These are phyloP conservation scores for Megalops atlanticus DNA, from an alignment of 2,113 vertebrate genomes.

Conservation along the genomic window DNA sequence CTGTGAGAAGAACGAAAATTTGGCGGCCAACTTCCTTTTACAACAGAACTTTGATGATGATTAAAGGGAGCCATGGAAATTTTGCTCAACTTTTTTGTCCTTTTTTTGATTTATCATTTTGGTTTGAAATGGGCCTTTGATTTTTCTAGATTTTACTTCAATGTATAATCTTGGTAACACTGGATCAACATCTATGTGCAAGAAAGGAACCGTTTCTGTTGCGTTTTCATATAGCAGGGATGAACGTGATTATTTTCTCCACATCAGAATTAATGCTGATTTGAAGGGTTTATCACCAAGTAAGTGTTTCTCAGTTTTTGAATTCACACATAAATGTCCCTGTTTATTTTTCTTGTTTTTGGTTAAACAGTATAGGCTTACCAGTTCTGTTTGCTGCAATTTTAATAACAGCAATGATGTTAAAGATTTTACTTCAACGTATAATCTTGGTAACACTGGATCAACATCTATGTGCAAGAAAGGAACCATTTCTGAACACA, in stretches of 20 bases:
- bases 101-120: conserved; percentile 51
- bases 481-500: conserved; percentile 55
- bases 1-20: conserved; percentile 96
- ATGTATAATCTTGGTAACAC: conserved; percentile 73
- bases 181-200: conserved; percentile 75
- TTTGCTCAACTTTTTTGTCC: conserved; percentile 60
- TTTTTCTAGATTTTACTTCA: conserved; percentile 64
- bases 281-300: conserved; percentile 64
- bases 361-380: conserved; percentile 54
- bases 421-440: conserved; percentile 63
- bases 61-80: conserved; percentile 72
- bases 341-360: conserved; percentile 36
- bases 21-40: conserved; percentile 98
- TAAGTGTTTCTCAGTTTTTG: conserved; percentile 50
- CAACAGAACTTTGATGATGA: conserved; percentile 97
- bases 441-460: conserved; percentile 77
- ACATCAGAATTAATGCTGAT: conserved; percentile 62
- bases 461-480: conserved; percentile 70
- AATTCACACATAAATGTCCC: conserved; percentile 24
- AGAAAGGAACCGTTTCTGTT: conserved; percentile 57
- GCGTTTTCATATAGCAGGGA: conserved; percentile 61
- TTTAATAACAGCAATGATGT: conserved; percentile 76
- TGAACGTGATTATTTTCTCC: conserved; percentile 57
- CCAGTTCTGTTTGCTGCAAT: conserved; percentile 72
- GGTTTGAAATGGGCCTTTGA: conserved; percentile 65